Conservation (phyloP, 2,113 vertebrate genomes). For the Cochlearius cochlearius region DNA sequence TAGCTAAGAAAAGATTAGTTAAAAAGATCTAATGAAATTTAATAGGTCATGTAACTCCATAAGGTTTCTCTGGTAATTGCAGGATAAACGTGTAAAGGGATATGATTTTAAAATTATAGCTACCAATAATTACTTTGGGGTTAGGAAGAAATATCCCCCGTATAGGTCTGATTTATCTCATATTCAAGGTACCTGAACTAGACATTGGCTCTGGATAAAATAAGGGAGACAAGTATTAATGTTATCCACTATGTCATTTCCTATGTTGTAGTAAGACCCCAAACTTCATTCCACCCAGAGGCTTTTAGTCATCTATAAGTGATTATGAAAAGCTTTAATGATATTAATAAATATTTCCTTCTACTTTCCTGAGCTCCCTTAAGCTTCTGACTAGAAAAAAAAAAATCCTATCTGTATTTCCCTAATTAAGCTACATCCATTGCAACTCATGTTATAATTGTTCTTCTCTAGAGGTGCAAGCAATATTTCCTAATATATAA, state of each 20-base stretch:
- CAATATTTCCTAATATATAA: neutral
- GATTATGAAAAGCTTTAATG: neutral
- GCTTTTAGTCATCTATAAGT: neutral
- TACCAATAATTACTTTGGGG: neutral
- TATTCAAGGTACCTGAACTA: neutral
- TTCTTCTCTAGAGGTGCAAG: neutral
- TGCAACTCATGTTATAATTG: neutral
- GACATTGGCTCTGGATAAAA: neutral
- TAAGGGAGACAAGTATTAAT: neutral
- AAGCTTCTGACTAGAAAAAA: neutral
- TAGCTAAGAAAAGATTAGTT: neutral
- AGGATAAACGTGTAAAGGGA: neutral
- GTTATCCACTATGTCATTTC: neutral
- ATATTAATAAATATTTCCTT: constrained; percentile 16
- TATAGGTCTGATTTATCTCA: neutral
- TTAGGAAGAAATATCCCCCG: neutral
- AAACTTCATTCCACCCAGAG: neutral
- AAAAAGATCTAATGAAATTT: neutral
- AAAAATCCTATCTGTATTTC: neutral
- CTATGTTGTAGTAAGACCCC: neutral
- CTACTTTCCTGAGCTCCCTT: neutral
- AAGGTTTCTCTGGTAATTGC: neutral
- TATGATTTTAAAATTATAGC: neutral
- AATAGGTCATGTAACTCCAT: neutral
- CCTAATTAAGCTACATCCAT: neutral